Percentiles rank a stretch among this genome's conserved stretches.
Evolutionary conservation across 2,888 invertebrate genomes (phyloP).

Genomic region (Drosophila engyochracea): DNA sequence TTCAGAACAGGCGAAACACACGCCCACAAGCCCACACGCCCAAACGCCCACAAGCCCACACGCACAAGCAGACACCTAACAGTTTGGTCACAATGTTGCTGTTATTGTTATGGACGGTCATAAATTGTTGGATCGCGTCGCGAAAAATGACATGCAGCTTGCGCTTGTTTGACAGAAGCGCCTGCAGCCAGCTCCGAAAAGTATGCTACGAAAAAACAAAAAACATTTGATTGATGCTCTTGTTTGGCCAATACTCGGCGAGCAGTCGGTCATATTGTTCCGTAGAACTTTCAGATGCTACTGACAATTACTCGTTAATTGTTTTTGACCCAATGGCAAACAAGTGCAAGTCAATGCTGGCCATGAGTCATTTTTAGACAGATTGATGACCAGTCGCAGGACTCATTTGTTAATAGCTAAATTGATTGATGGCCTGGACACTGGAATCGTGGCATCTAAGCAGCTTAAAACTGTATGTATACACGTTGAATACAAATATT

Average conservation of each 20-base stretch:
- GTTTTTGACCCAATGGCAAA: slow-evolving; percentile 31
- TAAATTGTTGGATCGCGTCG: slow-evolving; percentile 54
- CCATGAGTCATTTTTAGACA: slow-evolving; percentile 60
- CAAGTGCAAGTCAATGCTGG: slow-evolving; percentile 10
- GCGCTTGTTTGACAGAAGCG: slow-evolving; percentile 48
- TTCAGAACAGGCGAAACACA: background rate
- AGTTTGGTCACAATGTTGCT: slow-evolving; percentile 48
- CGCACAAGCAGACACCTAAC: slow-evolving; percentile 30
- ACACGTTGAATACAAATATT: slow-evolving; percentile 19
- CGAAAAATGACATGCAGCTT: slow-evolving; percentile 62
- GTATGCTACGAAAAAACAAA: slow-evolving; percentile 47
- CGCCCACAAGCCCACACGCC: background rate
- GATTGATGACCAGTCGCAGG: slow-evolving; percentile 50
- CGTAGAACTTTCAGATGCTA: slow-evolving; percentile 29
- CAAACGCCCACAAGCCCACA: background rate
- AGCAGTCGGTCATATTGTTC: slow-evolving; percentile 1
- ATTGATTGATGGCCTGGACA: slow-evolving; percentile 55
- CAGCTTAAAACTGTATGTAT: slow-evolving; percentile 49
- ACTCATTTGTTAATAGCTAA: slow-evolving; percentile 55
- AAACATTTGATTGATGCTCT: slow-evolving; percentile 70
- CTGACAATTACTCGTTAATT: slow-evolving; percentile 60
- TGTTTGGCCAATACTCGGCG: slow-evolving; percentile 52
- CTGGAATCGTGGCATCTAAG: slow-evolving; percentile 31
- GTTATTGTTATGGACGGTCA: slow-evolving; percentile 43
- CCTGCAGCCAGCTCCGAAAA: slow-evolving; percentile 45